Conservation (phyloP, 2,888 invertebrate genomes). For the Tetanocera ferruginea region DNA sequence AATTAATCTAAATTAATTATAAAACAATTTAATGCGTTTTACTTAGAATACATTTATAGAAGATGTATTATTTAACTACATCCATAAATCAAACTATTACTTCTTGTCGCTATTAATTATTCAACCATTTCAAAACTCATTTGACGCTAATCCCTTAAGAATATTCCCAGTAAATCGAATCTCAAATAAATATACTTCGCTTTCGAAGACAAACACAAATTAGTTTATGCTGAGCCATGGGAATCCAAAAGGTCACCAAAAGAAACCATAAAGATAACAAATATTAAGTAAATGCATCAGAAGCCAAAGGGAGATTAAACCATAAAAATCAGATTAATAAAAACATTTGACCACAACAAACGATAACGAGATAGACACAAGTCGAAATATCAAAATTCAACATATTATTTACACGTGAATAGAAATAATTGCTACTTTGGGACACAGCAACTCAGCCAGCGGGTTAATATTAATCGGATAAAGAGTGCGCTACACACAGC, state of each 20-base stretch:
- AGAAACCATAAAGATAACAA: background rate
- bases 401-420: slow-evolving; percentile 12
- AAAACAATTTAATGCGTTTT: too few species aligned
- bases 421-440: slow-evolving; percentile 1
- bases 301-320: background rate
- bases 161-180: too few species aligned
- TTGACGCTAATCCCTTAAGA: too few species aligned
- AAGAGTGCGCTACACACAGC: background rate
- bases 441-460: background rate
- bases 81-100: too few species aligned
- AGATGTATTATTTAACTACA: too few species aligned
- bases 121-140: too few species aligned
- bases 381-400: slow-evolving; percentile 12
- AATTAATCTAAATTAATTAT: too few species aligned
- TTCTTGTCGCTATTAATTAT: too few species aligned
- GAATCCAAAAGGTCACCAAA: background rate
- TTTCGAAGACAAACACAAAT: too few species aligned
- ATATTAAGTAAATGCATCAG: background rate
- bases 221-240: too few species aligned
- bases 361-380: background rate
- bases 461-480: slow-evolving; percentile 6
- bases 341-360: background rate
- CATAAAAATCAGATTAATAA: background rate
- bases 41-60: too few species aligned
- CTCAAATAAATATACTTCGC: too few species aligned